These are phyloP conservation scores for Arctocebus calabarensis DNA, from an alignment of 2,797 vertebrate genomes.

Conservation along the genomic window DNA sequence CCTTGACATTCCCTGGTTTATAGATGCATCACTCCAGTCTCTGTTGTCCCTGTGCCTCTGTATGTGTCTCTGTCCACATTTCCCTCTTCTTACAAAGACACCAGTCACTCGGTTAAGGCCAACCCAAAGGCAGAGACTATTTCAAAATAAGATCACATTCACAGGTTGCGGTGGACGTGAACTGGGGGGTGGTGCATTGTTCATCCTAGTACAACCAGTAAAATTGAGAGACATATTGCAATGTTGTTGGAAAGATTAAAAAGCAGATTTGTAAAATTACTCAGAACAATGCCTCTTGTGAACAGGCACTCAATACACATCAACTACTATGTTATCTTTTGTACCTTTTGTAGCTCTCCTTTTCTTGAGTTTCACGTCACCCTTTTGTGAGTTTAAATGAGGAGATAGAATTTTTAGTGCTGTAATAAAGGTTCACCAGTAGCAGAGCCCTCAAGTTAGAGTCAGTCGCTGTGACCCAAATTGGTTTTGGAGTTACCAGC, in stretches of 20 bases:
- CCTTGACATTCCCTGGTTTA: not conserved
- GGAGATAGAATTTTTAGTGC: slow-evolving; percentile 10
- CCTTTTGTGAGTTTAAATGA: slow-evolving; percentile 19
- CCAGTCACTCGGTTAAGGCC: not conserved
- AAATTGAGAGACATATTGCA: not conserved
- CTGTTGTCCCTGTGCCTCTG: not conserved
- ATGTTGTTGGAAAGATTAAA: not conserved
- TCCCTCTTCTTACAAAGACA: not conserved
- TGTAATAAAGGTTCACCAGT: not conserved
- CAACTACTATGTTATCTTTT: not conserved
- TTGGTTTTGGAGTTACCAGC: not conserved
- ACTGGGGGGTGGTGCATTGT: not conserved
- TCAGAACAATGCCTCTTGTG: too few species aligned
- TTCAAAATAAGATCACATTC: slow-evolving; percentile 19
- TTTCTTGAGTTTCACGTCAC: not conserved
- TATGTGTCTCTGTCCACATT: not conserved
- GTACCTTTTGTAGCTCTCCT: not conserved
- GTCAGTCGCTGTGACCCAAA: not conserved
- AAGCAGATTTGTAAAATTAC: not conserved
- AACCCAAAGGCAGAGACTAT: not conserved
- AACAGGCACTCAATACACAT: not conserved
- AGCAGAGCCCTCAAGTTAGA: not conserved
- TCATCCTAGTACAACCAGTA: not conserved
- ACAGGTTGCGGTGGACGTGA: not conserved
- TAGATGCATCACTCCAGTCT: not conserved